Percentiles rank a stretch among this genome's conserved stretches.
phyloP scores from a whole-genome alignment of 2,888 invertebrate genomes.

The Cataglyphis cursor region DNA sequence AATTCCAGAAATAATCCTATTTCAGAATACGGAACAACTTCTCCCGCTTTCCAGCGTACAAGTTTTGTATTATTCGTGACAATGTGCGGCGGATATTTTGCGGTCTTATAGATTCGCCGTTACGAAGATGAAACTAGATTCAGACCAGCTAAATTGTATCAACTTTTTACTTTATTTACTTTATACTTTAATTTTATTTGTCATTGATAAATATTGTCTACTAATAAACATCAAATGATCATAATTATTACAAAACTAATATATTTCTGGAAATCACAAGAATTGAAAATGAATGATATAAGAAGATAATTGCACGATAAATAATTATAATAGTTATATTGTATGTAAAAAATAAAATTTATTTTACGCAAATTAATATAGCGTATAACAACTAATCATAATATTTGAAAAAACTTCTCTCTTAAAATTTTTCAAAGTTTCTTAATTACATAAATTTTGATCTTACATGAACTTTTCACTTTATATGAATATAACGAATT shows the following conservation, averaged over 20 bases:
- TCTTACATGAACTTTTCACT: not conserved
- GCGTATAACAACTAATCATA: not conserved
- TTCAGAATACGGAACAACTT: conserved; percentile 59
- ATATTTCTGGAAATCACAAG: not conserved
- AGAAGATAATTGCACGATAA: not conserved
- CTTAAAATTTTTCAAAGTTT: conserved; percentile 9
- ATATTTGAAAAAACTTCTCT: not conserved
- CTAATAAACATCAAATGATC: not conserved
- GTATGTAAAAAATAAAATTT: not conserved
- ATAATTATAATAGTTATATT: not conserved
- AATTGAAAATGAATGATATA: not conserved
- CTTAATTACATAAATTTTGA: not conserved
- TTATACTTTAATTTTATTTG: not conserved
- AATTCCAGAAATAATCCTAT: conserved; percentile 68
- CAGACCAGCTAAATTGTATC: conserved; percentile 1
- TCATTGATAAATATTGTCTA: conserved; percentile 35
- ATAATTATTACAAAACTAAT: not conserved
- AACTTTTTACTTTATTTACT: not conserved
- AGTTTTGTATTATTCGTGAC: conserved; percentile 62
- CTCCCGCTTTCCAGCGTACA: conserved; percentile 59
- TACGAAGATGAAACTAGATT: conserved; percentile 37
- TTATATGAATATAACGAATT: not conserved
- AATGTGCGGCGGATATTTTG: conserved; percentile 29
- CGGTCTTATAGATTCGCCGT: conserved; percentile 16
- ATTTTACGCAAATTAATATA: not conserved